Conservation (phyloP, 1,140 invertebrate species). For the Caerostris extrusa region DNA sequence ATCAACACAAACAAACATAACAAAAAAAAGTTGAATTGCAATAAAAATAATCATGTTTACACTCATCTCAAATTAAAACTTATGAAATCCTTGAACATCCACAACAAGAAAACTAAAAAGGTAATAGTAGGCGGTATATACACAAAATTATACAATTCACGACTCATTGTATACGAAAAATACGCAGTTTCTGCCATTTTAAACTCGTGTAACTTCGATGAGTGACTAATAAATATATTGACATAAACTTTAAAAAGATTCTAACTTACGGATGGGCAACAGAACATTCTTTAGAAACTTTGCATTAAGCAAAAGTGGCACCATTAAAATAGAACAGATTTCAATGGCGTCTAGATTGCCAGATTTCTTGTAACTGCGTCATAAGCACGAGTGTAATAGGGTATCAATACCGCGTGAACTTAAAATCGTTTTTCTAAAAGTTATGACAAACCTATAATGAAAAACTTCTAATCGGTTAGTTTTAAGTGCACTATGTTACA, state of each 20-base stretch:
- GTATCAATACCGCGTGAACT: background rate
- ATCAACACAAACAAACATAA: background rate
- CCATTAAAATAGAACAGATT: conserved; percentile 52
- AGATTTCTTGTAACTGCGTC: conserved; percentile 46
- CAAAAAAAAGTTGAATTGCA: background rate
- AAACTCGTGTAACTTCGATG: background rate
- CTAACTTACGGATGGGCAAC: conserved; percentile 76
- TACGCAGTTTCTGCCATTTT: background rate
- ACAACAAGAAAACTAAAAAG: background rate
- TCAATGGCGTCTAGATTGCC: conserved; percentile 45
- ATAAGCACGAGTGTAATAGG: background rate
- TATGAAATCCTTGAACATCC: background rate
- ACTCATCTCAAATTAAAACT: background rate
- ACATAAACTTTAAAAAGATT: conserved; percentile 63
- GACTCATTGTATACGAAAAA: background rate
- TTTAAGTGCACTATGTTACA: too few relatives aligned
- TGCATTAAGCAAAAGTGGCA: conserved; percentile 75
- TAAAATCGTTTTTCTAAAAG: background rate
- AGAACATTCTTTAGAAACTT: conserved; percentile 71
- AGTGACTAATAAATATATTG: background rate
- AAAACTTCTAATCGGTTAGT: too few relatives aligned
- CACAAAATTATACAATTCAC: background rate
- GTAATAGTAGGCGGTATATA: conserved; percentile 13
- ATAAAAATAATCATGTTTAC: background rate
- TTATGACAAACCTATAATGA: background rate